phyloP scores from a whole-genome alignment of 1,140 invertebrate species.

The Saccostrea cuccullata region DNA sequence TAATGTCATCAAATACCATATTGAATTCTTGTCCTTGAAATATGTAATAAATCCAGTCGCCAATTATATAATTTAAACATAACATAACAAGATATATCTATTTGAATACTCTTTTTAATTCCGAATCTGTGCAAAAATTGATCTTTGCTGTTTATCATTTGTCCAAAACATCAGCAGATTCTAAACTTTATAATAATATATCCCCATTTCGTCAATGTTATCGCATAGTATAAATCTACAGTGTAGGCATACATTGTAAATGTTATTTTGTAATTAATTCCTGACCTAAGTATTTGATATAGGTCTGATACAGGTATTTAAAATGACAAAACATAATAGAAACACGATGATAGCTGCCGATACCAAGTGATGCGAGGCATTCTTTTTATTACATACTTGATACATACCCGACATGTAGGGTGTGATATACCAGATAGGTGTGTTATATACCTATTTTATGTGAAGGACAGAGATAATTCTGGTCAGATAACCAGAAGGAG shows the following conservation, averaged over 20 bases:
- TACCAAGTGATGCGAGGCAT: neutral
- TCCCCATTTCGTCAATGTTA: neutral
- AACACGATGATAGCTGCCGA: constrained; percentile 21
- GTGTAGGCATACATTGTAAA: neutral
- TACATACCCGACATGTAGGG: neutral
- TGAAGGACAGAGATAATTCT: constrained; percentile 16
- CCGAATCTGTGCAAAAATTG: neutral
- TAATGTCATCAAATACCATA: neutral
- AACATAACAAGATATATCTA: neutral
- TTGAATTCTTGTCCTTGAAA: neutral
- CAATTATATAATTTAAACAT: constrained; percentile 7
- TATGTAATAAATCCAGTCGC: neutral
- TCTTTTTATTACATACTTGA: constrained; percentile 12
- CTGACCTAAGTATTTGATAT: neutral
- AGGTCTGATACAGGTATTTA: constrained; percentile 14
- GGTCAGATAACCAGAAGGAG: neutral
- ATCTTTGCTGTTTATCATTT: neutral
- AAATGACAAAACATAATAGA: constrained; percentile 32
- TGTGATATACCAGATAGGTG: neutral
- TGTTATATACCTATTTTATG: neutral
- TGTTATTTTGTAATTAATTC: constrained; percentile 13
- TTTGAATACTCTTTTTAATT: neutral
- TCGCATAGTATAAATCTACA: neutral
- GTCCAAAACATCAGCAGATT: neutral
- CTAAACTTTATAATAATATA: neutral